Evolutionary conservation across 2,113 vertebrate genomes (phyloP).

Genomic region (Aegotheles bennettii): DNA sequence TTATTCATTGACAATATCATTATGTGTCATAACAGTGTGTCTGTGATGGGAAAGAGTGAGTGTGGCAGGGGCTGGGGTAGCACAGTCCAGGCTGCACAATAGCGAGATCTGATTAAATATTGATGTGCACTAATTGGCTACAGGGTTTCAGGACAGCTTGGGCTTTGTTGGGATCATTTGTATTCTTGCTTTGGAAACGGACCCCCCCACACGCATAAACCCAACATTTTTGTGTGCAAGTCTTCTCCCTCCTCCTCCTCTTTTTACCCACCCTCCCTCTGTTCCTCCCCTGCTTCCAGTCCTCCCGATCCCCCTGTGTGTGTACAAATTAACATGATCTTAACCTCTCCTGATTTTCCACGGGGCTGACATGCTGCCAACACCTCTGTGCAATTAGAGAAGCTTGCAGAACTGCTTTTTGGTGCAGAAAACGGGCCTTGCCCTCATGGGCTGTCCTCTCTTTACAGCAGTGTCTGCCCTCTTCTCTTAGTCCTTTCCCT

Average conservation of each 20-base stretch:
- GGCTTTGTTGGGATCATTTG: conserved; percentile 89
- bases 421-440: neutral
- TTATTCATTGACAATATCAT: conserved; percentile 97
- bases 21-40: conserved; percentile 97
- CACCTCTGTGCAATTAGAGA: neutral
- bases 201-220: conserved; percentile 39
- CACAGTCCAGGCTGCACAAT: conserved; percentile 74
- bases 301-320: conserved; percentile 70
- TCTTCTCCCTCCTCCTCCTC: conserved; percentile 45
- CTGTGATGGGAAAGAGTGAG: conserved; percentile 68
- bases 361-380: conserved; percentile 21
- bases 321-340: conserved; percentile 84
- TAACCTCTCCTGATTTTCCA: conserved; percentile 42
- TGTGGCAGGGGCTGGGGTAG: conserved; percentile 78
- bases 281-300: neutral
- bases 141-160: conserved; percentile 90
- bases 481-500: neutral
- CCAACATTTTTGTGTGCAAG: conserved; percentile 77
- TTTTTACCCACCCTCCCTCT: neutral
- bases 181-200: conserved; percentile 84
- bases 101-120: conserved; percentile 93
- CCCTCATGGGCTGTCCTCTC: neutral
- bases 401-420: conserved; percentile 20
- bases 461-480: neutral
- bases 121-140: conserved; percentile 97